Evolutionary conservation across 2,113 vertebrate genomes (phyloP).

Genomic region (Aspidoscelis tigris): DNA sequence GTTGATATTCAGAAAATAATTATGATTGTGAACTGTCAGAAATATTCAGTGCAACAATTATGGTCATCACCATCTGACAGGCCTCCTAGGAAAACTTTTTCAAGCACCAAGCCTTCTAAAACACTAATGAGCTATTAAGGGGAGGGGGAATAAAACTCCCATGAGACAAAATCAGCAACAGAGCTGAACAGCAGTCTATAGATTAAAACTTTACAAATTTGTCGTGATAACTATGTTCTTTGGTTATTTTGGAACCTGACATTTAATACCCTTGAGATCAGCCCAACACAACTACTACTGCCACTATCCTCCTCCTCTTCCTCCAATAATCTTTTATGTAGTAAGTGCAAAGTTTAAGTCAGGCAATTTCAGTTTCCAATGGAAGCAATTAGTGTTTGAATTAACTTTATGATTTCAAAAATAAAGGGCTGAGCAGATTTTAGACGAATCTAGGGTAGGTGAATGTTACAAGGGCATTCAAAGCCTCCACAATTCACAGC

Average conservation of each 20-base stretch:
- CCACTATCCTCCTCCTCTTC: neutral
- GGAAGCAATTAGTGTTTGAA: neutral
- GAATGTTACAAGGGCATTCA: neutral
- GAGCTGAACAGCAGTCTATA: conserved; percentile 55
- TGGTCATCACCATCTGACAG: conserved; percentile 47
- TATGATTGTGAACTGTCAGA: conserved; percentile 58
- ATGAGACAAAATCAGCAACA: conserved; percentile 51
- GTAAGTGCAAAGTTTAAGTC: neutral
- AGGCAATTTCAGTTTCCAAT: neutral
- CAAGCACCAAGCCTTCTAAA: conserved; percentile 49
- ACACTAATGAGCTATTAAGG: conserved; percentile 59
- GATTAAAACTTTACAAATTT: conserved; percentile 64
- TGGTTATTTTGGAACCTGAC: conserved; percentile 25
- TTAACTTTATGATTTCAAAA: neutral
- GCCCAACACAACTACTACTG: neutral
- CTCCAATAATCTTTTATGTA: neutral
- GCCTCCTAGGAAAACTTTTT: conserved; percentile 56
- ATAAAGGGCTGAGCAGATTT: neutral
- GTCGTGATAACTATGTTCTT: conserved; percentile 50
- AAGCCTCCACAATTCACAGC: neutral
- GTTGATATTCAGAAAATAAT: conserved; percentile 61
- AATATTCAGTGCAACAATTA: conserved; percentile 63
- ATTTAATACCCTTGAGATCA: neutral
- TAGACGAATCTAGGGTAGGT: neutral
- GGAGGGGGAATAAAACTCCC: conserved; percentile 49